phyloP scores from a whole-genome alignment of 2,888 invertebrate genomes.

The Nudaria mundana region DNA sequence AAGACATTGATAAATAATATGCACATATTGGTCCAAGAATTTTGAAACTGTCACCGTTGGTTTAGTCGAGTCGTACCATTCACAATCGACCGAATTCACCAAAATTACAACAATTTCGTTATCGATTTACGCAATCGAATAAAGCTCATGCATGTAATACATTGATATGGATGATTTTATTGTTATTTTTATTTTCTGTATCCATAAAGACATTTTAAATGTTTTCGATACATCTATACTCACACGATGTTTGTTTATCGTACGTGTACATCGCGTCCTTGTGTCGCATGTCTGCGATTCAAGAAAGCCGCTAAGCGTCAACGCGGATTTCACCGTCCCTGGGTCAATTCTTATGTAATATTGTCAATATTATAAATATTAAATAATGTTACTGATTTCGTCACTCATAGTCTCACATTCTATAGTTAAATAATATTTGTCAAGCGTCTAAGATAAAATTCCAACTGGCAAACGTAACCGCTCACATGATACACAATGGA shows the following conservation, averaged over 20 bases:
- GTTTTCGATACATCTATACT: constrained; percentile 28
- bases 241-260: constrained; percentile 16
- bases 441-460: constrained; percentile 54
- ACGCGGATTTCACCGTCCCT: constrained; percentile 43
- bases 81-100: constrained; percentile 48
- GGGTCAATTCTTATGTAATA: constrained; percentile 44
- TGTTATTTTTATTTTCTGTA: constrained; percentile 45
- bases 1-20: constrained; percentile 35
- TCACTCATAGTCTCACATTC: constrained; percentile 37
- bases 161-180: constrained; percentile 46
- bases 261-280: constrained; percentile 5
- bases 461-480: constrained; percentile 35
- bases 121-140: constrained; percentile 49
- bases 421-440: constrained; percentile 45
- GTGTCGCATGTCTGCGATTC: background rate
- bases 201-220: constrained; percentile 53
- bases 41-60: constrained; percentile 43
- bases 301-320: constrained; percentile 13
- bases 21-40: constrained; percentile 41
- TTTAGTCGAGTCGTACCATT: constrained; percentile 31
- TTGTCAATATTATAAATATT: constrained; percentile 53
- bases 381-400: constrained; percentile 41
- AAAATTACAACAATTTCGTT: constrained; percentile 50
- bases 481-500: no score
- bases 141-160: constrained; percentile 42